These are phyloP conservation scores for Haliclona indistincta DNA, from an alignment of 37 sponge, comb jelly and placozoan genomes.

Conservation along the genomic window DNA sequence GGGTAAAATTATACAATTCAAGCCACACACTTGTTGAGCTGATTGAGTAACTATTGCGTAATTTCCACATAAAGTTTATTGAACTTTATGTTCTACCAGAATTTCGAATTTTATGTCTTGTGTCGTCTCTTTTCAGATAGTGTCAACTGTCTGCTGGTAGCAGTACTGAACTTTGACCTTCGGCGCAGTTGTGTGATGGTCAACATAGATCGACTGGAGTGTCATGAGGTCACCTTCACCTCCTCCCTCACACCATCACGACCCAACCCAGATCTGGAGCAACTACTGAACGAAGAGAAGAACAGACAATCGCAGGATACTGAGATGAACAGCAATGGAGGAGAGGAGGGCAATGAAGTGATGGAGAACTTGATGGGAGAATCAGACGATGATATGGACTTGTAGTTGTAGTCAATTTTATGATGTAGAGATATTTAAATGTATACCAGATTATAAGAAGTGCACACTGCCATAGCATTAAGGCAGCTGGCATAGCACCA, in stretches of 20 bases:
- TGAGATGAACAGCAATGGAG: not conserved
- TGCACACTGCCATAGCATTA: no score
- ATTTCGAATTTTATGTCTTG: no score
- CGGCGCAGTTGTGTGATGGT: slow-evolving; percentile 84
- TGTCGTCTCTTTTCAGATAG: no score
- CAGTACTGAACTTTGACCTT: slow-evolving; percentile 84
- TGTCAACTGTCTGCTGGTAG: slow-evolving; percentile 55
- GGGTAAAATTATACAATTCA: no score
- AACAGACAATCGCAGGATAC: not conserved
- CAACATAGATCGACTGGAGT: slow-evolving; percentile 68
- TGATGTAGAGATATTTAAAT: not conserved
- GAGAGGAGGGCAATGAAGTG: not conserved
- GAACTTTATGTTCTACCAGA: no score
- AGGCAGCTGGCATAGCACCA: no score
- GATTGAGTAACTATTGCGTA: no score
- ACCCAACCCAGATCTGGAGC: slow-evolving; percentile 29
- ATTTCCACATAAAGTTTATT: no score
- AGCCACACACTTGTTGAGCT: no score
- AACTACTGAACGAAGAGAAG: not conserved
- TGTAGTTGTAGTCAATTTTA: not conserved
- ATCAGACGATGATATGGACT: slow-evolving; percentile 1
- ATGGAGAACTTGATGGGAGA: not conserved
- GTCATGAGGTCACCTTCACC: slow-evolving; percentile 41
- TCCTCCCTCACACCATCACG: slow-evolving; percentile 4
- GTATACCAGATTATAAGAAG: no score